Evolutionary conservation across 2,888 invertebrate species (phyloP).

Genomic region (Xylota segnis): DNA sequence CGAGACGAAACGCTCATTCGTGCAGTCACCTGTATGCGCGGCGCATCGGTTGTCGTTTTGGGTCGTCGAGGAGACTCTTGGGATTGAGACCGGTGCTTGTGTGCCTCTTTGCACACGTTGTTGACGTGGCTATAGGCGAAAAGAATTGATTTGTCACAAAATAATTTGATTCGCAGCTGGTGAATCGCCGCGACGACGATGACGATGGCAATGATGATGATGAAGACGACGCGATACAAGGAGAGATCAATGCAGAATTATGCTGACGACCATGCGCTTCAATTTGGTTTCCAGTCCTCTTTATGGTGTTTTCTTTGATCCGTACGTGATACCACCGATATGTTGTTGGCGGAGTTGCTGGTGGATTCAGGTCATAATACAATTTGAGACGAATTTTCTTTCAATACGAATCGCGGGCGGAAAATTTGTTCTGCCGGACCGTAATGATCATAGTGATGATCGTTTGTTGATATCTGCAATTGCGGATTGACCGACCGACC

Average conservation of each 20-base stretch:
- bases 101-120: slow-evolving; percentile 44
- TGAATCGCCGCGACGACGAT: slow-evolving; percentile 34
- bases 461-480: slow-evolving; percentile 72
- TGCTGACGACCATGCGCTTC: slow-evolving; percentile 67
- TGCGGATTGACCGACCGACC: slow-evolving; percentile 64
- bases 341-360: slow-evolving; percentile 42
- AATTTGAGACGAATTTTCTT: slow-evolving; percentile 73
- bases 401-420: slow-evolving; percentile 68
- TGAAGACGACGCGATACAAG: slow-evolving; percentile 31
- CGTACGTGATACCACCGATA: slow-evolving; percentile 61
- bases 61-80: slow-evolving; percentile 14
- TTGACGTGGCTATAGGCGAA: slow-evolving; percentile 73
- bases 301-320: slow-evolving; percentile 59
- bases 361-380: slow-evolving; percentile 66
- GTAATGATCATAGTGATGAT: slow-evolving; percentile 67
- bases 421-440: slow-evolving; percentile 74
- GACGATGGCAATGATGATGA: neutral
- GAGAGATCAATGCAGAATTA: slow-evolving; percentile 66
- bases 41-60: slow-evolving; percentile 35
- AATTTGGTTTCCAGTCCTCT: slow-evolving; percentile 60
- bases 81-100: slow-evolving; percentile 8
- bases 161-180: slow-evolving; percentile 74
- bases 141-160: slow-evolving; percentile 77
- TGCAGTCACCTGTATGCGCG: slow-evolving; percentile 68
- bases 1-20: slow-evolving; percentile 73